Conservation (phyloP, 2,888 invertebrate species). For the Syrista parreyssii region DNA sequence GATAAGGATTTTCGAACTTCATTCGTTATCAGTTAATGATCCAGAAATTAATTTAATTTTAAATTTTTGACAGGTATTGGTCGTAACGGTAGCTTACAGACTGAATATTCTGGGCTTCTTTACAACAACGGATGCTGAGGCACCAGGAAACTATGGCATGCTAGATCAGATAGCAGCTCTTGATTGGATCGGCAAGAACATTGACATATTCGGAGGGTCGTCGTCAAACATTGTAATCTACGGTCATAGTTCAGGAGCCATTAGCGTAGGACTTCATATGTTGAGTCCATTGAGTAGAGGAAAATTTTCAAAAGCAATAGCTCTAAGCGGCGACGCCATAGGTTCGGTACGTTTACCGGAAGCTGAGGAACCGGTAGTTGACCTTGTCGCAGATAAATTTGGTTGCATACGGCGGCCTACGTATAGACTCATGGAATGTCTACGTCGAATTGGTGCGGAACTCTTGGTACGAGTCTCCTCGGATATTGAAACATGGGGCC, state of each 20-base stretch:
- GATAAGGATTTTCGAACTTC: not conserved
- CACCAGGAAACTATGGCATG: slow-evolving; percentile 83
- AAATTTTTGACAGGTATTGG: slow-evolving; percentile 71
- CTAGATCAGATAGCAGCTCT: slow-evolving; percentile 85
- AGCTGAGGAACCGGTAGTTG: slow-evolving; percentile 73
- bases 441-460: slow-evolving; percentile 73
- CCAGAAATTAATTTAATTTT: not conserved
- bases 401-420: slow-evolving; percentile 78
- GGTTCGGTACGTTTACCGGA: slow-evolving; percentile 74
- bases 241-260: slow-evolving; percentile 84
- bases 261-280: slow-evolving; percentile 82
- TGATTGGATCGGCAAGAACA: slow-evolving; percentile 82
- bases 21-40: not conserved
- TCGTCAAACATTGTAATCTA: slow-evolving; percentile 80
- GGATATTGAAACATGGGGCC: slow-evolving; percentile 78
- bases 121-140: slow-evolving; percentile 80
- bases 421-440: slow-evolving; percentile 75
- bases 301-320: slow-evolving; percentile 80
- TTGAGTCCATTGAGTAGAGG: slow-evolving; percentile 68
- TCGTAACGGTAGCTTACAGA: slow-evolving; percentile 83
- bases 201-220: slow-evolving; percentile 80
- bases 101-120: slow-evolving; percentile 88
- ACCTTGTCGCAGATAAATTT: slow-evolving; percentile 75
- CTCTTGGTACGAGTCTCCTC: slow-evolving; percentile 71
- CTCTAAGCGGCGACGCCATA: slow-evolving; percentile 83